These are phyloP conservation scores for Drosophila lacertosa DNA, from an alignment of 1,140 invertebrate genomes.

Conservation along the genomic window DNA sequence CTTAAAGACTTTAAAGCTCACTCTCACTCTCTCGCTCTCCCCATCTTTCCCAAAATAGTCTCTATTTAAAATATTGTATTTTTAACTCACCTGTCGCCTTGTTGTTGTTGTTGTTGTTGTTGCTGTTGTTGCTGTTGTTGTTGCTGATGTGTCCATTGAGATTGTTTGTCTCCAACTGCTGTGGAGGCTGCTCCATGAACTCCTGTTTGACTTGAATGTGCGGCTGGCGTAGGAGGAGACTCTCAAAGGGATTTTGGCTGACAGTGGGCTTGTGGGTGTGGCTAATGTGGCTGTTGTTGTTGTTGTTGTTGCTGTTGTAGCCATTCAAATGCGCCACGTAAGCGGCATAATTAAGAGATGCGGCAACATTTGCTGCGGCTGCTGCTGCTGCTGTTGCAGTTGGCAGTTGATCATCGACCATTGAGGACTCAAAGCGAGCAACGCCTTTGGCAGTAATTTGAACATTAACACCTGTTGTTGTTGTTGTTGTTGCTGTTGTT, in stretches of 20 bases:
- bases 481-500: slow-evolving; percentile 42
- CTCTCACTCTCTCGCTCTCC: too few relatives aligned
- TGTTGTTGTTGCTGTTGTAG: slow-evolving; percentile 68
- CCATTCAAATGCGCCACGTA: slow-evolving; percentile 80
- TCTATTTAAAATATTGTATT: too few relatives aligned
- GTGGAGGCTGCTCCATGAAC: slow-evolving; percentile 68
- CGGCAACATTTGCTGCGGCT: slow-evolving; percentile 25
- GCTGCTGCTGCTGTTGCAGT: slow-evolving; percentile 13
- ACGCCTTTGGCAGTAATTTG: slow-evolving; percentile 81
- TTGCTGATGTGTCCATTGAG: slow-evolving; percentile 24
- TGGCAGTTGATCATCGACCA: slow-evolving; percentile 69
- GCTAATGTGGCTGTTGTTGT: slow-evolving; percentile 32
- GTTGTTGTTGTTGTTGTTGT: slow-evolving; percentile 26
- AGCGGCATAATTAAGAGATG: slow-evolving; percentile 74
- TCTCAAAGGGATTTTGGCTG: slow-evolving; percentile 40
- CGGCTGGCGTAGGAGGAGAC: slow-evolving; percentile 52
- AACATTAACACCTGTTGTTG: slow-evolving; percentile 77
- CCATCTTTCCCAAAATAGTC: too few relatives aligned
- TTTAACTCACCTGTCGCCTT: slow-evolving; percentile 28
- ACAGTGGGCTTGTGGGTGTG: slow-evolving; percentile 1
- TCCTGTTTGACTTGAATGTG: slow-evolving; percentile 80
- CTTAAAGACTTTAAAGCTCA: too few relatives aligned
- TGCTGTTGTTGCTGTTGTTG: slow-evolving; percentile 10
- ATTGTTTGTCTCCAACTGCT: slow-evolving; percentile 27
- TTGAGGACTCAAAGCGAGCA: slow-evolving; percentile 47